Evolutionary conservation across 1,140 invertebrate genomes (phyloP).

Genomic region (Neodiprion virginianus): DNA sequence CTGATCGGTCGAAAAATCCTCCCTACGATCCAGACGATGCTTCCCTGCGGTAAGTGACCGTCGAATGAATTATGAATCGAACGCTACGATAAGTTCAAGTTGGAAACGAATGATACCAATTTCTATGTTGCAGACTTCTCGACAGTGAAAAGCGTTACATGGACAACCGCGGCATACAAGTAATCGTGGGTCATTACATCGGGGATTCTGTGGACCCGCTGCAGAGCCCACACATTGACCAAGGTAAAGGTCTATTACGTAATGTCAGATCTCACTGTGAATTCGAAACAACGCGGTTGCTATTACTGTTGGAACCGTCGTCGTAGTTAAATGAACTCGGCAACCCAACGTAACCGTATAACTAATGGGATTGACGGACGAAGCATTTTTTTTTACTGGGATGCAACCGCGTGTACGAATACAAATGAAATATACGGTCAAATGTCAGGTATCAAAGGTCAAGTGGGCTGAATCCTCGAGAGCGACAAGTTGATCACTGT

Average conservation of each 20-base stretch:
- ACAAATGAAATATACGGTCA: neutral
- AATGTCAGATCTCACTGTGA: too few species aligned
- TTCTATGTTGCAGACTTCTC: slow-evolving; percentile 50
- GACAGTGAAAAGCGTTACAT: slow-evolving; percentile 72
- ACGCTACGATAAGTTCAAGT: neutral
- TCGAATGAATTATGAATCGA: slow-evolving; percentile 15
- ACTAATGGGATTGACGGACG: neutral
- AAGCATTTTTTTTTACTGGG: neutral
- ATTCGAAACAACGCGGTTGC: too few species aligned
- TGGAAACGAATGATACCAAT: slow-evolving; percentile 8
- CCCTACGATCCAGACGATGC: slow-evolving; percentile 37
- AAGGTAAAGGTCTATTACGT: slow-evolving; percentile 62
- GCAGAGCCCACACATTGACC: slow-evolving; percentile 70
- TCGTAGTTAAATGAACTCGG: too few species aligned
- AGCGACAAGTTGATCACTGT: neutral
- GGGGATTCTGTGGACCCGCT: slow-evolving; percentile 68
- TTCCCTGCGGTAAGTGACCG: slow-evolving; percentile 41
- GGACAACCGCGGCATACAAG: slow-evolving; percentile 75
- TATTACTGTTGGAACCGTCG: too few species aligned
- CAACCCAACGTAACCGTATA: neutral
- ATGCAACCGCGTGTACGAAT: neutral
- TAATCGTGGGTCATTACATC: slow-evolving; percentile 85
- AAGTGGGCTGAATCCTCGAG: neutral
- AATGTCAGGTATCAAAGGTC: neutral
- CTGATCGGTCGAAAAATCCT: slow-evolving; percentile 24